A percentile compares a stretch with the other conserved stretches of the same genome.
These are phyloP conservation scores for Scelioninae gen. 1 DNA, from an alignment of 2,888 invertebrate species.

Conservation along the genomic window DNA sequence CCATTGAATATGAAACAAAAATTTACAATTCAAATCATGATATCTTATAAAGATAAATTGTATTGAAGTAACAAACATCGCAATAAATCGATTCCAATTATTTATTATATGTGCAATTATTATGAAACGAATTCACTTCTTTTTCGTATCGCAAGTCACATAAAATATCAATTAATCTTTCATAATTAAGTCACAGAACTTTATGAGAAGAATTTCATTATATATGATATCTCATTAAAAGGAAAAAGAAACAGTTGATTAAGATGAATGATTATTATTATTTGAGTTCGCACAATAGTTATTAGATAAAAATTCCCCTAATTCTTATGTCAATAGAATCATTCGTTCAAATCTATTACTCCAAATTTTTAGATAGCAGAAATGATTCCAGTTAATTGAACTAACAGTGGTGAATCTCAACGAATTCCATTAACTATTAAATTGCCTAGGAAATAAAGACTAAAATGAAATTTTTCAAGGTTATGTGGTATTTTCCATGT, in stretches of 20 bases:
- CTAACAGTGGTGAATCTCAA: not conserved
- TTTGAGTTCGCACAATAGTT: no score
- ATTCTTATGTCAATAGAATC: not conserved
- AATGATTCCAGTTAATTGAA: conserved; percentile 2
- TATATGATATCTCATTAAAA: not conserved
- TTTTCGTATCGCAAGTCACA: not conserved
- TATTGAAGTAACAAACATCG: no score
- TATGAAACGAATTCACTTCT: no score
- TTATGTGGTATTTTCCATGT: not conserved
- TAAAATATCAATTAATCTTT: not conserved
- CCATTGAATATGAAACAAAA: no score
- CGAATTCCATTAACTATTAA: not conserved
- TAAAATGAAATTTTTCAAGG: not conserved
- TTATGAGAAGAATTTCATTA: not conserved
- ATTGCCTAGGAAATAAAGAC: not conserved
- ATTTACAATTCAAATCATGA: no score
- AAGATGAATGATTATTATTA: not conserved
- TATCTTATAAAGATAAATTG: no score
- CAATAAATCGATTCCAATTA: no score
- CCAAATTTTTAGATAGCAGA: not conserved
- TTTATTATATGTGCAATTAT: no score
- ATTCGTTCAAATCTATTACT: not conserved
- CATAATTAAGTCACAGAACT: not conserved
- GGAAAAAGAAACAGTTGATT: not conserved
- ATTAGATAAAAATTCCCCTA: not conserved